phyloP scores from a whole-genome alignment of 2,888 invertebrate genomes.

The Cancer borealis region DNA sequence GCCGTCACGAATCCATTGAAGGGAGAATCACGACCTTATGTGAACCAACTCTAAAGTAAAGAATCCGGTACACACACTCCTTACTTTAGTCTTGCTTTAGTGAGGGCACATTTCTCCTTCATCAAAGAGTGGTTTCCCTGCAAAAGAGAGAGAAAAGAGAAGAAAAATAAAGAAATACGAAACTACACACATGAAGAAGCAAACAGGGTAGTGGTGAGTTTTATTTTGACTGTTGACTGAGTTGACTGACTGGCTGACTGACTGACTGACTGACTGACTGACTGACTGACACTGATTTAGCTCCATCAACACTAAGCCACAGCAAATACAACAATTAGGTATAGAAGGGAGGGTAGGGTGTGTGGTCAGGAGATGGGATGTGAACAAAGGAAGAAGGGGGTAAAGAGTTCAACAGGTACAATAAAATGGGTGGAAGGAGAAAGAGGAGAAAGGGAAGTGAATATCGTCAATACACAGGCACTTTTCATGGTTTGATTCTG shows the following conservation, averaged over 20 bases:
- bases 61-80: conserved; percentile 48
- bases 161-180: conserved; percentile 36
- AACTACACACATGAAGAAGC: conserved; percentile 1
- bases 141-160: conserved; percentile 62
- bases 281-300: conserved; percentile 12
- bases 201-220: neutral
- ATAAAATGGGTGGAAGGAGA: neutral
- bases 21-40: neutral
- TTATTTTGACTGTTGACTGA: neutral
- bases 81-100: conserved; percentile 68
- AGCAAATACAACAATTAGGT: conserved; percentile 4
- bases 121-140: conserved; percentile 73
- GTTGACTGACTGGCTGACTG: too few species aligned
- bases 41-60: conserved; percentile 54
- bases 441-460: neutral
- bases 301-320: conserved; percentile 20
- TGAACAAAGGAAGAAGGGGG: neutral
- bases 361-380: neutral
- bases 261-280: neutral
- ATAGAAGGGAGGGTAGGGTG: conserved; percentile 10
- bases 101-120: conserved; percentile 62
- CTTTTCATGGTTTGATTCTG: neutral
- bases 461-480: neutral
- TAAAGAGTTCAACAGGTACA: neutral
- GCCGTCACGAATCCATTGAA: neutral